Base-by-base conservation (phyloP, 2,797 vertebrate species). In the Argentina silus region DNA sequence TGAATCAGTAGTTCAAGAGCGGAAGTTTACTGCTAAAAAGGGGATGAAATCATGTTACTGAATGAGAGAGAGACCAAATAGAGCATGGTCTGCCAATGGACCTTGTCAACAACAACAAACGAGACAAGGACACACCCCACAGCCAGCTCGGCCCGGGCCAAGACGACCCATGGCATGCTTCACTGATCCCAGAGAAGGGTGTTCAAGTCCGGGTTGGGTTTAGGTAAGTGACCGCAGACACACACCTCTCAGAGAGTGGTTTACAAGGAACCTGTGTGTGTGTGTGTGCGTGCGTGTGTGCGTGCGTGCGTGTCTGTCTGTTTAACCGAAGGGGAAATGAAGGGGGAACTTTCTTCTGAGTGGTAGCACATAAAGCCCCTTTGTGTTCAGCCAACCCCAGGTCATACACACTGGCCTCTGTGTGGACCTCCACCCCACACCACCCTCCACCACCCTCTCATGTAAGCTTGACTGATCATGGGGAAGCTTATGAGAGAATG, bases 291-390 rank as follows among this genome's bases (percentile, higher is more conserved):
- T 53, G 69, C 69, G 75, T 70, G 75, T 67, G 66, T 45, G 11
- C 42, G 64, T 60, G 23, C 81, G 61, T 42, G 23, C 67, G 72
- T 77, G 65, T 75, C 70, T 47, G 67, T 80, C 64, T 81, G 69
- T 77, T 73, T 75, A 74, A 68, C 64, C 83, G 83, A 86, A 85
- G 78, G 82, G 78, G 55, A 77, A 73, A 72, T 80, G 73, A 66
- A 86, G 80, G 79, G 81, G 76, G 48, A 75, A 70, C 74, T 80
- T 73, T 68, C 85, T 81, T 75, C 51, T 50, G 80, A 85, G 67
- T 78, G 73, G 72, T 75, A 53, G 76, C 81, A 88, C 81, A 90
- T 80, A 87, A 88, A 88, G 84, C 45, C 45, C 47, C 74, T 87
- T 77, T 92, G 87, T 93, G 79, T 77, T 85, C 62, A 17, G 11